phyloP scores from a whole-genome alignment of 2,888 invertebrate species.

The Cheilosia vulpina region DNA sequence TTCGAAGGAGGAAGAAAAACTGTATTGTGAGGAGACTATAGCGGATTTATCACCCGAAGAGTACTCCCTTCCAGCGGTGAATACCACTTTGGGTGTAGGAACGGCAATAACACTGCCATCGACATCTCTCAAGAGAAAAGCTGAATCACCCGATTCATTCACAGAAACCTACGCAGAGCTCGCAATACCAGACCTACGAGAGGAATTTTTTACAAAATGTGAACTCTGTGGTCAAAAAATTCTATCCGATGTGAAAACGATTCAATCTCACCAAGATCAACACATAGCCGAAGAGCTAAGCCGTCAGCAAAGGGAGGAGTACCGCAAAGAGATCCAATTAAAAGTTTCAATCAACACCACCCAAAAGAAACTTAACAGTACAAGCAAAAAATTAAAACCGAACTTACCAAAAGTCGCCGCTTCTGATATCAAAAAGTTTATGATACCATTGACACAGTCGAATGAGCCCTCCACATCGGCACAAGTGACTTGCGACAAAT shows the following conservation, averaged over 20 bases:
- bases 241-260: conserved; percentile 83
- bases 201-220: conserved; percentile 84
- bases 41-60: conserved; percentile 34
- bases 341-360: conserved; percentile 70
- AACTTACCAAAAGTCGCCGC: conserved; percentile 58
- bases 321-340: conserved; percentile 78
- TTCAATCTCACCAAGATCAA: conserved; percentile 89
- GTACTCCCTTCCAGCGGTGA: background rate
- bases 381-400: conserved; percentile 76
- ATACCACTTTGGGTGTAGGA: background rate
- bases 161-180: conserved; percentile 79
- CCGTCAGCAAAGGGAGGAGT: conserved; percentile 84
- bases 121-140: conserved; percentile 38
- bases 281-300: conserved; percentile 89
- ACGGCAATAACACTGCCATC: background rate
- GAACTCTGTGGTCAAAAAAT: conserved; percentile 87
- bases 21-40: conserved; percentile 40
- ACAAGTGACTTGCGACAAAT: conserved; percentile 55
- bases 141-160: conserved; percentile 1
- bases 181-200: conserved; percentile 77
- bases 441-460: conserved; percentile 54
- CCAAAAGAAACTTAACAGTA: conserved; percentile 78
- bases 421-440: conserved; percentile 57
- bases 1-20: conserved; percentile 5
- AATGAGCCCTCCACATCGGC: conserved; percentile 49